phyloP scores from a whole-genome alignment of 2,797 vertebrate species.

The Nothura maculosa region DNA sequence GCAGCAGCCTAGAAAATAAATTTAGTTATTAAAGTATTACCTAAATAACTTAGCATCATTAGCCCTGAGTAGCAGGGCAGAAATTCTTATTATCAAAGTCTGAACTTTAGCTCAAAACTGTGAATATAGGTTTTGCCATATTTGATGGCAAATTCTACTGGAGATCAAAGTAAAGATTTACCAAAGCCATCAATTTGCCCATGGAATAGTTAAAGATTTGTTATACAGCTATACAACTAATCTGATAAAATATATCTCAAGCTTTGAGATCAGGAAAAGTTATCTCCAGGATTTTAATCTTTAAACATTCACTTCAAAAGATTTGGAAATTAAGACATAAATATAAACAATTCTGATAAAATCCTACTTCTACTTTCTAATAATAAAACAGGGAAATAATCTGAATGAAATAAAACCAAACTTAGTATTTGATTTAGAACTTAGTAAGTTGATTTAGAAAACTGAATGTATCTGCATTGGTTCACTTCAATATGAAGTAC shows the following conservation, averaged over 20 bases:
- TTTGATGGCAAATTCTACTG: not conserved
- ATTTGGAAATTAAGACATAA: not conserved
- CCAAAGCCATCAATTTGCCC: not conserved
- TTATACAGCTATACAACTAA: not conserved
- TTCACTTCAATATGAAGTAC: not conserved
- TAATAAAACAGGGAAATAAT: not conserved
- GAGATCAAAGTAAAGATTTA: not conserved
- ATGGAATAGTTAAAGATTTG: not conserved
- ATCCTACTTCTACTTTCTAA: not conserved
- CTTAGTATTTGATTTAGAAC: no score
- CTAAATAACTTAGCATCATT: not conserved
- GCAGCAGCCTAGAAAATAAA: constrained; percentile 85
- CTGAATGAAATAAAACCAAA: not conserved
- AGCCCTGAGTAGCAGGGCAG: not conserved
- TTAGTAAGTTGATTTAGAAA: no score
- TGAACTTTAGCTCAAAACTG: not conserved
- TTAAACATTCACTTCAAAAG: not conserved
- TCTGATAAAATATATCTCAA: not conserved
- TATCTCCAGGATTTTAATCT: not conserved
- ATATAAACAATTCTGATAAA: not conserved
- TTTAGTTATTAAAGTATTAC: not conserved
- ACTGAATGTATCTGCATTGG: not conserved
- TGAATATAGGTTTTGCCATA: not conserved
- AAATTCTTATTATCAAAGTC: not conserved
- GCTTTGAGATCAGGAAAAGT: not conserved